Conservation (phyloP, 2,113 vertebrate species). For the Oriolus oriolus region DNA sequence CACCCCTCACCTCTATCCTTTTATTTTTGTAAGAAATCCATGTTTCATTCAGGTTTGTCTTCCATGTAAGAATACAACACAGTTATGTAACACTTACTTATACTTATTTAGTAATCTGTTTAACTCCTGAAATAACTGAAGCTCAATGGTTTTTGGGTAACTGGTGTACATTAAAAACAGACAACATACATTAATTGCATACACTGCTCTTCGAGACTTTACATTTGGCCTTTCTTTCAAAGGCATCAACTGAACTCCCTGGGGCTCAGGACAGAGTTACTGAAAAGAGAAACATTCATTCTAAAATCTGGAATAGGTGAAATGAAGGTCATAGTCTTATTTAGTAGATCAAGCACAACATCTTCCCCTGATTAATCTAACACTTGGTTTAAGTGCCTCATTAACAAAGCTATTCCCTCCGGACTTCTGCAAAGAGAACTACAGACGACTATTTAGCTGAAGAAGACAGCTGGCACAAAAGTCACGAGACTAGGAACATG, state of each 20-base stretch:
- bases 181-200: neutral
- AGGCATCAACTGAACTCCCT: neutral
- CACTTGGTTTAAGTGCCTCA: neutral
- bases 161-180: neutral
- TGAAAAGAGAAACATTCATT: neutral
- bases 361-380: neutral
- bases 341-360: neutral
- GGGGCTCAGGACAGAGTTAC: neutral
- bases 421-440: neutral
- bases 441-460: neutral
- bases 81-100: neutral
- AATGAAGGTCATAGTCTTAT: neutral
- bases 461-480: neutral
- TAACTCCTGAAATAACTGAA: neutral
- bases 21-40: neutral
- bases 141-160: neutral
- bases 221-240: neutral
- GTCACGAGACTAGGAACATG: neutral
- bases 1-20: rapidly evolving
- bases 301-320: neutral
- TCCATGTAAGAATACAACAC: neutral
- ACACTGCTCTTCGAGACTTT: neutral
- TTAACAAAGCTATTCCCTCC: neutral
- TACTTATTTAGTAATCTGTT: neutral
- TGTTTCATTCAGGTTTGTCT: neutral